These are phyloP conservation scores for Lophochroa leadbeateri DNA, from an alignment of 2,113 vertebrate species.

Conservation along the genomic window DNA sequence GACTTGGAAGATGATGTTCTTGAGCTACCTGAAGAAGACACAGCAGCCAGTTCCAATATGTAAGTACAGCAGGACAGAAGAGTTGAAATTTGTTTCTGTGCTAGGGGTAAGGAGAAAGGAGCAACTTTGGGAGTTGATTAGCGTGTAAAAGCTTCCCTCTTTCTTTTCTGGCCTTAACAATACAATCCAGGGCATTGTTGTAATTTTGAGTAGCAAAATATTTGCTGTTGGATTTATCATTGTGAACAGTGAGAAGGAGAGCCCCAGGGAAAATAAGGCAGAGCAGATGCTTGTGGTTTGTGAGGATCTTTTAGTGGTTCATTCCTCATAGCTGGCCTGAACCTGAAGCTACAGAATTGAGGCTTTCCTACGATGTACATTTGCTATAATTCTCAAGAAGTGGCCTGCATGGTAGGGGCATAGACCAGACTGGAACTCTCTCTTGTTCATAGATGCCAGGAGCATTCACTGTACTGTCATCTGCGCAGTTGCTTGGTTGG, in stretches of 20 bases:
- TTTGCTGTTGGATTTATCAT: background rate
- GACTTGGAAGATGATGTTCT: constrained; percentile 93
- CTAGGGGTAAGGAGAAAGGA: background rate
- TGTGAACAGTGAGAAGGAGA: background rate
- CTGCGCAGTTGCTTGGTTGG: background rate
- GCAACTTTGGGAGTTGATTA: background rate
- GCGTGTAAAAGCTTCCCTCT: background rate
- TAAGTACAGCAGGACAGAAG: constrained; percentile 55
- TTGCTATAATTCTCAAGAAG: background rate
- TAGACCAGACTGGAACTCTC: background rate
- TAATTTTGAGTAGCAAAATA: background rate
- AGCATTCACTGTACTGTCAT: background rate
- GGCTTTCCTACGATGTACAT: background rate
- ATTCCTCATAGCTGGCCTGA: background rate
- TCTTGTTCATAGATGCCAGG: background rate
- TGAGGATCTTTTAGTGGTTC: background rate
- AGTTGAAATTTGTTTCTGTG: constrained; percentile 1
- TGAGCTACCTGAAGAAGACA: constrained; percentile 91
- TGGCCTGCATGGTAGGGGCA: background rate
- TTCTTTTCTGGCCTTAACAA: background rate
- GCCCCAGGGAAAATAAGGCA: background rate
- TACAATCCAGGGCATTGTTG: background rate
- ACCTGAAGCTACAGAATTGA: background rate
- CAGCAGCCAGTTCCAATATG: constrained; percentile 66
- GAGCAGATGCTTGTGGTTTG: background rate